Percentiles rank a stretch among this genome's conserved stretches.
Conservation (phyloP, 2,888 invertebrate genomes). For the Diachrysia chrysitis region DNA sequence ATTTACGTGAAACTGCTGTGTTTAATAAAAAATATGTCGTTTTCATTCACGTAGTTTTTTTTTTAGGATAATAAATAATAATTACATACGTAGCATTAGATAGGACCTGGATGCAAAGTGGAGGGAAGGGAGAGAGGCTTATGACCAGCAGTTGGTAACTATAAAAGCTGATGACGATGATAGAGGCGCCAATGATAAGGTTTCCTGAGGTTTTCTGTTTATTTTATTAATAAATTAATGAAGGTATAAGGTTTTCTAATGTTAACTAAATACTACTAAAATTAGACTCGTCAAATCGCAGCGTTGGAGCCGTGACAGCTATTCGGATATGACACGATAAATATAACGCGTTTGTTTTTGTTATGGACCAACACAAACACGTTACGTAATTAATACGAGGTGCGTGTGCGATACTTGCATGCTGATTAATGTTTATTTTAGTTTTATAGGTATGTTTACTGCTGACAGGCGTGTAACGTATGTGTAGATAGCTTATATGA, state of each 20-base stretch:
- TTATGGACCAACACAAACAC: constrained; percentile 33
- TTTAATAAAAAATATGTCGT: neutral
- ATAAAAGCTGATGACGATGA: too few relatives aligned
- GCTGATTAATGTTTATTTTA: constrained; percentile 35
- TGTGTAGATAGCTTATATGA: too few relatives aligned
- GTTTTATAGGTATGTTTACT: neutral
- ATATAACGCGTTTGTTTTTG: constrained; percentile 41
- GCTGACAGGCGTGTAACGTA: neutral
- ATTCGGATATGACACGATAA: constrained; percentile 30
- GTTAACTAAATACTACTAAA: too few relatives aligned
- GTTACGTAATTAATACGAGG: constrained; percentile 37
- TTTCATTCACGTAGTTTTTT: neutral
- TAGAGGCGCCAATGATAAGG: too few relatives aligned
- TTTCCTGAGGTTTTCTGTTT: too few relatives aligned
- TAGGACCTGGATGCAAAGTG: too few relatives aligned
- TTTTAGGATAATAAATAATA: too few relatives aligned
- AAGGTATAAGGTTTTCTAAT: too few relatives aligned
- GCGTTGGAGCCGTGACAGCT: constrained; percentile 33
- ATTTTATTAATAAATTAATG: too few relatives aligned
- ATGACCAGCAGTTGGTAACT: too few relatives aligned
- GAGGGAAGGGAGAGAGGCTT: too few relatives aligned
- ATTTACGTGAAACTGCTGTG: constrained; percentile 10
- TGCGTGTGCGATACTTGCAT: constrained; percentile 19
- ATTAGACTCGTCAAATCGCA: constrained; percentile 30
- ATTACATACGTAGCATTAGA: neutral